Evolutionary conservation across 2,888 invertebrate genomes (phyloP), one percentile per base, ranked within the genome.

Genomic region (Laspeyria flexula): DNA sequence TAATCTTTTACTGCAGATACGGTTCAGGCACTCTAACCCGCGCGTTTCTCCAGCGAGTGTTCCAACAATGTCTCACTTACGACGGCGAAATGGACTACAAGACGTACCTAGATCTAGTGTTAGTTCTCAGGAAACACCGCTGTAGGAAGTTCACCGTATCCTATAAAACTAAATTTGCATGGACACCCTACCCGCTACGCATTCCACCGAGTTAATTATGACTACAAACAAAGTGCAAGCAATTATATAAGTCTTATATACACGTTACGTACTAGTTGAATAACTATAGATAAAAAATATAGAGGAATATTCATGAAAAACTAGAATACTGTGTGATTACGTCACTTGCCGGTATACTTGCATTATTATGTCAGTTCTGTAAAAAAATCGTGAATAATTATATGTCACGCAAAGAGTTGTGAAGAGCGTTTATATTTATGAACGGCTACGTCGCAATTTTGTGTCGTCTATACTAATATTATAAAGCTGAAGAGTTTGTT

Each of bases 21-120:
- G 98, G 98, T 0, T 97, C 97, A 0, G 98, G 98, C 1, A 98
- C 98, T 0, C 86, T 99, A 7, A 99, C 99, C 0, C 94, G 95
- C 34, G 96, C 97, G 0, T 99, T 99, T 86, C 93, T 99, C 1
- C 97, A 98, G 73, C 94, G 98, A 29, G 97, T 99, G 0, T 99
- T 98, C 88, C 98, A 99, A 82, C 98, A 98, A 75, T 98, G 98
- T 75, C 94, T 98, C 2, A 99, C 99, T 0, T 99, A 98, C 81
- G 97, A 98, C 68, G 97, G 97, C 0, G 97, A 98, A 86, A 97
- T 98, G 97, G 99, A 99, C 88, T 99, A 99, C 90, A 99, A 99
- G 88, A 98, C 98, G 0, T 99, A 98, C 83, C 90, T 99, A 16
- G 98, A 99, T 82, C 96, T 99, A 81, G 98, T 98, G 0, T 92